A percentile compares a stretch with the other conserved stretches of the same genome.
Evolutionary conservation across 1,140 invertebrate species (phyloP).

Genomic region (Plectrocnemia conspersa): DNA sequence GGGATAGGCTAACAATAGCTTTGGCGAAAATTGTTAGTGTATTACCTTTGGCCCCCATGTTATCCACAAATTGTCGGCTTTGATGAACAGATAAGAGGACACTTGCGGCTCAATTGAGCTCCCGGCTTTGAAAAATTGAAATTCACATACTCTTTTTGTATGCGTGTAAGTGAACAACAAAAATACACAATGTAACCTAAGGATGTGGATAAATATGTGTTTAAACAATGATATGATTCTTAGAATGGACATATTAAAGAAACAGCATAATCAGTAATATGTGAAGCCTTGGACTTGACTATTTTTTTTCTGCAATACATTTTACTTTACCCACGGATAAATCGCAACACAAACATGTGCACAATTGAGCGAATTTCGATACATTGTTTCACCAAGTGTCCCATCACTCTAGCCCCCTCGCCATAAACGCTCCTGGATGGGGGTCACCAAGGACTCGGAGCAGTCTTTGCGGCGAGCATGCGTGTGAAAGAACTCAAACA

Average conservation of each 20-base stretch:
- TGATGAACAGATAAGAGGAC: conserved; percentile 23
- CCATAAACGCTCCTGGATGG: too few relatives aligned
- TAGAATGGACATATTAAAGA: background rate
- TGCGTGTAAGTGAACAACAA: too few relatives aligned
- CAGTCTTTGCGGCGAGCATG: background rate
- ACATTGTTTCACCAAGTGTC: background rate
- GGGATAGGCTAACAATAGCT: conserved; percentile 12
- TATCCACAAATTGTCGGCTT: background rate
- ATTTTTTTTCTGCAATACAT: background rate
- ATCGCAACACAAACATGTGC: background rate
- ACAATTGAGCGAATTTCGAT: background rate
- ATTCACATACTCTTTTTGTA: too few relatives aligned
- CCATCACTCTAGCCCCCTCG: background rate
- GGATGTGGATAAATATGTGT: too few relatives aligned
- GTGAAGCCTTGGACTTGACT: too few relatives aligned
- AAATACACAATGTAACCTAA: too few relatives aligned
- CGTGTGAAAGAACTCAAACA: conserved; percentile 10
- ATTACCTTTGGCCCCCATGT: background rate
- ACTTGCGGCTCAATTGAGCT: too few relatives aligned
- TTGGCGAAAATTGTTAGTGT: conserved; percentile 9
- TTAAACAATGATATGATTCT: background rate
- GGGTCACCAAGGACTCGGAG: too few relatives aligned
- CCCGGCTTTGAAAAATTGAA: too few relatives aligned
- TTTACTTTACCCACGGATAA: background rate
- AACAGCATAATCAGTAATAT: too few relatives aligned